These are phyloP conservation scores for Aix galericulata DNA, from an alignment of 2,113 vertebrate species.

Conservation along the genomic window DNA sequence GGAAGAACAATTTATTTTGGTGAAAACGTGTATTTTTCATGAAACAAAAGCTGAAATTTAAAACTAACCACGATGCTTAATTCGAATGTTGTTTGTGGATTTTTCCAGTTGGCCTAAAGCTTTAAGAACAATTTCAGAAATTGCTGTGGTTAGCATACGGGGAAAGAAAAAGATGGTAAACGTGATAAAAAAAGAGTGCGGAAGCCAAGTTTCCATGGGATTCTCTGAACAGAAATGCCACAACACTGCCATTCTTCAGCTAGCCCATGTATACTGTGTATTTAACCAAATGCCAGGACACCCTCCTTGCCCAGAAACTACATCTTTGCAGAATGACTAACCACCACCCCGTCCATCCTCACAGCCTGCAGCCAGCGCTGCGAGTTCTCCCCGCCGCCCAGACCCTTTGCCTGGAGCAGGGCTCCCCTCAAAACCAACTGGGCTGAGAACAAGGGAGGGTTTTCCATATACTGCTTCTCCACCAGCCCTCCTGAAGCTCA, in stretches of 20 bases:
- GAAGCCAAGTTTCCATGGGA: neutral
- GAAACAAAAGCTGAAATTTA: neutral
- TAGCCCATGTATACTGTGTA: neutral
- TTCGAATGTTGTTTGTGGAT: neutral
- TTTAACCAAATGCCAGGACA: neutral
- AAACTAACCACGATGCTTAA: neutral
- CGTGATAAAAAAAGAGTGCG: neutral
- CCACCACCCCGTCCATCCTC: neutral
- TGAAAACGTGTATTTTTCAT: neutral
- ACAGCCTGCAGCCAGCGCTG: neutral
- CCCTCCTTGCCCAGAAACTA: neutral
- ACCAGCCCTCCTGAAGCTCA: neutral
- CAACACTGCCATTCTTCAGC: neutral
- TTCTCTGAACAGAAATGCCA: neutral
- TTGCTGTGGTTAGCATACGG: neutral
- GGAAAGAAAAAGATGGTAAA: neutral
- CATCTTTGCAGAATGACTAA: neutral
- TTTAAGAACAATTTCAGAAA: neutral
- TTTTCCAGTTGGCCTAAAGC: neutral
- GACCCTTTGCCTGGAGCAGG: neutral
- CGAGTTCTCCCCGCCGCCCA: fast-evolving
- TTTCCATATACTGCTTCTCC: fast-evolving
- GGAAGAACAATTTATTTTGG: neutral
- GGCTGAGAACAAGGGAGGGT: neutral
- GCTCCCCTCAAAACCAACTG: neutral